Percentiles rank a stretch among this genome's conserved stretches.
Evolutionary conservation across 2,113 vertebrate species (phyloP).

Genomic region (Clarias gariepinus): DNA sequence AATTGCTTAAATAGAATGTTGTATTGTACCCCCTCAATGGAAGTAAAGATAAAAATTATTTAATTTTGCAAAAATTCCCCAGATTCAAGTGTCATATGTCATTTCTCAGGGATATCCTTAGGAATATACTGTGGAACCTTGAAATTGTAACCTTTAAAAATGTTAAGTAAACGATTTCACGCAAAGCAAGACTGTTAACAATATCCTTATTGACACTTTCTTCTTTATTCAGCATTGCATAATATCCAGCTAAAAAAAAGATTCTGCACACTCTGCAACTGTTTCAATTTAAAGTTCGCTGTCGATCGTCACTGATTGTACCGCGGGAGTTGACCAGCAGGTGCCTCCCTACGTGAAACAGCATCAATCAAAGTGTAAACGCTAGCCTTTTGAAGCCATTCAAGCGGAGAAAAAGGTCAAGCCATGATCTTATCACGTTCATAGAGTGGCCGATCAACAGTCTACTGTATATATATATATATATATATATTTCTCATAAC

Average conservation of each 20-base stretch:
- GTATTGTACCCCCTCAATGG: too few species aligned
- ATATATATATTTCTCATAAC: background rate
- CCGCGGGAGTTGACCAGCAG: slow-evolving; percentile 61
- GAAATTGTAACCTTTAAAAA: background rate
- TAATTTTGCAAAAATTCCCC: too few species aligned
- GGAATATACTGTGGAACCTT: background rate
- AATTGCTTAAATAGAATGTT: too few species aligned
- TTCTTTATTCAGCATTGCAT: background rate
- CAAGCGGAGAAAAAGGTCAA: slow-evolving; percentile 64
- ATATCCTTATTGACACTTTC: background rate
- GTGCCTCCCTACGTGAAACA: slow-evolving; percentile 63
- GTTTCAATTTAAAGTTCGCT: slow-evolving; percentile 32
- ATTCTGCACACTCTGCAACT: background rate
- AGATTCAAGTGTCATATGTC: too few species aligned
- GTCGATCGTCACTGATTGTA: slow-evolving; percentile 65
- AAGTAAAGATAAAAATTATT: too few species aligned
- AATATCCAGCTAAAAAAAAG: background rate
- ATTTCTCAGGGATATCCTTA: background rate
- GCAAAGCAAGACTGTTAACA: background rate
- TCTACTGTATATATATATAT: too few species aligned
- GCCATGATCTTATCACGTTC: slow-evolving; percentile 41
- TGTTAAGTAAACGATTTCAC: background rate
- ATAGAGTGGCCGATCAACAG: background rate
- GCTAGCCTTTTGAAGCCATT: slow-evolving; percentile 58
- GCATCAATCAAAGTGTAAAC: slow-evolving; percentile 55